Percentiles rank a stretch among this genome's conserved stretches.
phyloP scores from a whole-genome alignment of 1,140 invertebrate genomes.

The Zaprionus nigranus region DNA sequence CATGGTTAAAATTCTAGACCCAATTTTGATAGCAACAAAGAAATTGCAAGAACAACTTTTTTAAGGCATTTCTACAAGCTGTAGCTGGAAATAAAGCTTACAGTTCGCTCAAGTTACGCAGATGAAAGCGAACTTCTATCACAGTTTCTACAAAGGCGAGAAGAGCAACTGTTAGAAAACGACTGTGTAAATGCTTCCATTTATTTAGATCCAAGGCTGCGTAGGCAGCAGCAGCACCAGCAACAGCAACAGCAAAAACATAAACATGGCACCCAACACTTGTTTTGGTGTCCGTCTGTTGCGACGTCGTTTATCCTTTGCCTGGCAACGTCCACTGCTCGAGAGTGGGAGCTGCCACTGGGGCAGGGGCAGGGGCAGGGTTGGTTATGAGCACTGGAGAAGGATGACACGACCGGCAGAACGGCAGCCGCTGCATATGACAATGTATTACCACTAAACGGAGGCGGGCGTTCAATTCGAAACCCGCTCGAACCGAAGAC shows the following conservation, averaged over 20 bases:
- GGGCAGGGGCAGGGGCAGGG: neutral
- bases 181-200: too few species aligned
- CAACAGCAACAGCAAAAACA: slow-evolving; percentile 35
- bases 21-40: too few species aligned
- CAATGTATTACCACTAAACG: slow-evolving; percentile 71
- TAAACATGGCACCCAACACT: slow-evolving; percentile 78
- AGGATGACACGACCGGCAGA: slow-evolving; percentile 33
- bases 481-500: neutral
- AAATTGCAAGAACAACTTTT: too few species aligned
- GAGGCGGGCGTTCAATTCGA: slow-evolving; percentile 32
- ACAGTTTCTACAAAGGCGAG: too few species aligned
- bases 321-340: slow-evolving; percentile 50
- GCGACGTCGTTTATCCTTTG: slow-evolving; percentile 19
- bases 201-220: too few species aligned
- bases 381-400: slow-evolving; percentile 23
- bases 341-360: neutral
- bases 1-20: accelerated
- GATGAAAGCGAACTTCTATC: too few species aligned
- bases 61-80: too few species aligned
- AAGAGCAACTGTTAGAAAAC: too few species aligned
- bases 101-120: too few species aligned
- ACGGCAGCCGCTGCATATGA: slow-evolving; percentile 56
- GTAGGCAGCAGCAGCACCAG: neutral
- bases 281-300: slow-evolving; percentile 57
- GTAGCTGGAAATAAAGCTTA: too few species aligned